Evolutionary conservation across 1,140 invertebrate species (phyloP).

Genomic region (Neotoxoptera formosana): DNA sequence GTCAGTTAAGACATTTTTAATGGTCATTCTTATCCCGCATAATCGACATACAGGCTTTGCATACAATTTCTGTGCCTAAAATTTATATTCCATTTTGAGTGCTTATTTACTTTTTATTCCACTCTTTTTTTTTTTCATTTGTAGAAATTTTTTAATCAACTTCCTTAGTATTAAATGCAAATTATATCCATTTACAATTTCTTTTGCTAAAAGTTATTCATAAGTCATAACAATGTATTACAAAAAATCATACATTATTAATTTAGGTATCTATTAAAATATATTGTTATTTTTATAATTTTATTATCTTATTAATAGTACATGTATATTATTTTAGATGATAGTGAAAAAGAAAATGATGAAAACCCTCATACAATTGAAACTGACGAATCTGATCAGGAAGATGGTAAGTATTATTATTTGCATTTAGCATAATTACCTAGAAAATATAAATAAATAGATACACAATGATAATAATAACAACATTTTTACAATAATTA

Average conservation of each 20-base stretch:
- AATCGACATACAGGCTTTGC: too few species aligned
- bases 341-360: not conserved
- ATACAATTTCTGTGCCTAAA: not conserved
- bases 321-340: not conserved
- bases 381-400: conserved; percentile 15
- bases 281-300: not conserved
- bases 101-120: not conserved
- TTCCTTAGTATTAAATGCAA: not conserved
- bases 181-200: not conserved
- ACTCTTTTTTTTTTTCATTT: not conserved
- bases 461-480: too few species aligned
- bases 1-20: too few species aligned
- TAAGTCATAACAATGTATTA: not conserved
- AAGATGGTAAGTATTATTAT: not conserved
- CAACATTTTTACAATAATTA: too few species aligned
- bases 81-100: not conserved
- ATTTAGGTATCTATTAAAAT: not conserved
- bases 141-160: not conserved
- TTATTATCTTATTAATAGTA: not conserved
- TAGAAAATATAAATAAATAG: too few species aligned
- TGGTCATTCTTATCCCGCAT: too few species aligned
- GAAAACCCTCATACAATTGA: not conserved
- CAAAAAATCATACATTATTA: not conserved
- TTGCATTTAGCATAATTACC: not conserved
- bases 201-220: not conserved